These are phyloP conservation scores for Rotaria magnacalcarata DNA, from an alignment of 2,888 invertebrate species.

Conservation along the genomic window DNA sequence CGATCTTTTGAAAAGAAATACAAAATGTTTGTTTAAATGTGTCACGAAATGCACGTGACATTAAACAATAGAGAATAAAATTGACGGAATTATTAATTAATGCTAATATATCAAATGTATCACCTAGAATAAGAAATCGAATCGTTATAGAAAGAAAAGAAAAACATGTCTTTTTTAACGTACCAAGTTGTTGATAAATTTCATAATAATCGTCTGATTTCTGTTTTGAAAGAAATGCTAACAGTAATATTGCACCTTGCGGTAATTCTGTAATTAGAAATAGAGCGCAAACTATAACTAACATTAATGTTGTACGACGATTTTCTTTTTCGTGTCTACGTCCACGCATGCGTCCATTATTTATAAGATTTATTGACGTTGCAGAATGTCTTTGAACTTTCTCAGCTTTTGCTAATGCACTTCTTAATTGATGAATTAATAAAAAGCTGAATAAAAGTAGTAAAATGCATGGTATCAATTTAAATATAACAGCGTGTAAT, in stretches of 20 bases:
- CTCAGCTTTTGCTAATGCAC: conserved; percentile 6
- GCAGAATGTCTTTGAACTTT: neutral
- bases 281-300: conserved; percentile 73
- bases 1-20: neutral
- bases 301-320: conserved; percentile 74
- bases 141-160: neutral
- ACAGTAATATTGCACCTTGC: conserved; percentile 62
- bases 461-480: conserved; percentile 80
- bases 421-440: conserved; percentile 17
- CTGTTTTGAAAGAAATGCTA: neutral
- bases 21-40: conserved; percentile 52
- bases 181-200: conserved; percentile 23
- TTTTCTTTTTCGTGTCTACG: conserved; percentile 51
- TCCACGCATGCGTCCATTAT: neutral
- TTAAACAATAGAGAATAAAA: conserved; percentile 84
- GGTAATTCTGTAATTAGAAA: conserved; percentile 80
- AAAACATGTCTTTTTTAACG: neutral
- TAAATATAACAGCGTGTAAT: conserved; percentile 78
- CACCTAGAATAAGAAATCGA: conserved; percentile 59
- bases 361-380: neutral
- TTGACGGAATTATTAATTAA: conserved; percentile 85
- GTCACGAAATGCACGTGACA: conserved; percentile 82
- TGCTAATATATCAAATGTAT: conserved; percentile 83
- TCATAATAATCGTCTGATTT: neutral
- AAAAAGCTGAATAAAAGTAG: conserved; percentile 67